These are phyloP conservation scores for Ptychoptera albimana DNA, from an alignment of 2,888 invertebrate genomes.

Conservation along the genomic window DNA sequence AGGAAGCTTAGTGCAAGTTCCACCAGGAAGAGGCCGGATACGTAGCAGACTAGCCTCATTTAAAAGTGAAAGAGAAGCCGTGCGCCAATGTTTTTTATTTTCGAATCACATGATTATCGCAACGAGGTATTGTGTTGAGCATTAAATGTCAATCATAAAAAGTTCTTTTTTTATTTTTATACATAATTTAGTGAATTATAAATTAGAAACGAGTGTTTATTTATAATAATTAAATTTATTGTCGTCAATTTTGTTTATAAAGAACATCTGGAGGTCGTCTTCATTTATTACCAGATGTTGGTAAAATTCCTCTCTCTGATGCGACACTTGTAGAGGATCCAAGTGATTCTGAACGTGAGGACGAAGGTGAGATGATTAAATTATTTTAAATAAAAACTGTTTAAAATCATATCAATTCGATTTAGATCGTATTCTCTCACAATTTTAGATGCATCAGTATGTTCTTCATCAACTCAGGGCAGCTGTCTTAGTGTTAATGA, in stretches of 20 bases:
- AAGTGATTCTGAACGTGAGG: slow-evolving; percentile 41
- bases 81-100: slow-evolving; percentile 77
- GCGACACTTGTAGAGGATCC: slow-evolving; percentile 79
- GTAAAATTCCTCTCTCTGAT: slow-evolving; percentile 68
- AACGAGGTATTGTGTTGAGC: slow-evolving; percentile 37
- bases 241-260: slow-evolving; percentile 1
- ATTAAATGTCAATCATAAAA: slow-evolving; percentile 3
- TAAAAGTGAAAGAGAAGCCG: slow-evolving; percentile 48
- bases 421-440: not conserved
- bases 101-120: slow-evolving; percentile 79
- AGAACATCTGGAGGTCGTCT: slow-evolving; percentile 66
- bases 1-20: slow-evolving; percentile 65
- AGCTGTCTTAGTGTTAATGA: slow-evolving; percentile 14
- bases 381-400: slow-evolving; percentile 4
- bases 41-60: slow-evolving; percentile 42
- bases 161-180: not conserved
- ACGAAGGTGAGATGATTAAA: slow-evolving; percentile 43
- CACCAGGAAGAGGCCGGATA: slow-evolving; percentile 36
- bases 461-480: slow-evolving; percentile 11
- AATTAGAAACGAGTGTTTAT: not conserved
- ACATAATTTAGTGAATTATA: not conserved
- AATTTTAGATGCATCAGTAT: slow-evolving; percentile 7
- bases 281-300: slow-evolving; percentile 69
- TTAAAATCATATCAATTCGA: not conserved
- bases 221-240: not conserved